These are phyloP conservation scores for Chlamydotis undulata DNA, from an alignment of 2,113 vertebrate species.

Conservation along the genomic window DNA sequence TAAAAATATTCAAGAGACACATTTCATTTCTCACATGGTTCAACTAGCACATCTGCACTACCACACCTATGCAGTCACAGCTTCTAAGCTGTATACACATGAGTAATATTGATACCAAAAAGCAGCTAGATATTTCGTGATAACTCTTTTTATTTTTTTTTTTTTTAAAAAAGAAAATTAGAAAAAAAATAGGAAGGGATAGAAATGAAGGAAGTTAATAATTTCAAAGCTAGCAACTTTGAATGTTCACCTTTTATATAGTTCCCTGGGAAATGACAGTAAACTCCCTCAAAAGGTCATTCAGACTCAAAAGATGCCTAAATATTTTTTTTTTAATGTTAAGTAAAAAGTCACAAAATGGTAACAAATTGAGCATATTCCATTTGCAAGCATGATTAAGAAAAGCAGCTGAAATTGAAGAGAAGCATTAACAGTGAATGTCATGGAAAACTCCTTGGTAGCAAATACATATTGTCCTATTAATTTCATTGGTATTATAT, in stretches of 20 bases:
- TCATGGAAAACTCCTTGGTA: not conserved
- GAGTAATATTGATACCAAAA: not conserved
- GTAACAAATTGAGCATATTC: not conserved
- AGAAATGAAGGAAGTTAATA: not conserved
- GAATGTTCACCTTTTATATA: not conserved
- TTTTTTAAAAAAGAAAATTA: not conserved
- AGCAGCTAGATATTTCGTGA: not conserved
- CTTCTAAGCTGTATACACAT: not conserved
- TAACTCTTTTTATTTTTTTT: not conserved
- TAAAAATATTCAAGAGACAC: not conserved
- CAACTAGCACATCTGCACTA: not conserved
- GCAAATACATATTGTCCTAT: not conserved
- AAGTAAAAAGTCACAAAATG: not conserved
- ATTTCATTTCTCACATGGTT: not conserved
- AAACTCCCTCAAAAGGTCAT: not conserved
- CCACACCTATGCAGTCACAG: not conserved
- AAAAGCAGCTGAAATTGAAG: not conserved
- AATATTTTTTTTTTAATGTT: not conserved
- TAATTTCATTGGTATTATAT: not conserved
- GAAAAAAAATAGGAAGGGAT: not conserved
- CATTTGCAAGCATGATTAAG: not conserved
- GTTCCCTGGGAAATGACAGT: not conserved
- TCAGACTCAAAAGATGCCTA: not conserved
- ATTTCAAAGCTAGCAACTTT: not conserved
- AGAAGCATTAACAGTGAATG: not conserved